Evolutionary conservation across 2,797 vertebrate species (phyloP).

Genomic region (Phyllotis vaccarum): DNA sequence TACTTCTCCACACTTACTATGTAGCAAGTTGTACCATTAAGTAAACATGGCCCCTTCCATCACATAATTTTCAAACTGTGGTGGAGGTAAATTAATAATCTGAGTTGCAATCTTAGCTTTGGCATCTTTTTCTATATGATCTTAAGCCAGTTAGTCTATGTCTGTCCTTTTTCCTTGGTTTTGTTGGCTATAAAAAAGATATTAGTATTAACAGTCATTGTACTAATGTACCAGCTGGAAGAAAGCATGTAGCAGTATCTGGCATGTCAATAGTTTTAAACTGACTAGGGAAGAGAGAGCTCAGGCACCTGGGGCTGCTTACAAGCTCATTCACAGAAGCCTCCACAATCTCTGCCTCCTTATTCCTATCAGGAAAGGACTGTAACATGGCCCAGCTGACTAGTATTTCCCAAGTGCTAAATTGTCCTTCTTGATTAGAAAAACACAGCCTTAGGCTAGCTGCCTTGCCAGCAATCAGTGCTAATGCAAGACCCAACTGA

Average conservation of each 20-base stretch:
- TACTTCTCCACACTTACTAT: background rate
- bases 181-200: constrained; percentile 33
- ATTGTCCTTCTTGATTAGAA: constrained; percentile 73
- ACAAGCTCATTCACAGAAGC: constrained; percentile 22
- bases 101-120: background rate
- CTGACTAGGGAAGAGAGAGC: background rate
- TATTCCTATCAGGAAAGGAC: constrained; percentile 63
- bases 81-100: background rate
- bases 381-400: background rate
- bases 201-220: background rate
- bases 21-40: background rate
- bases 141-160: background rate
- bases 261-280: background rate
- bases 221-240: background rate
- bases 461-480: constrained; percentile 68
- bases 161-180: background rate
- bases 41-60: background rate
- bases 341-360: constrained; percentile 23
- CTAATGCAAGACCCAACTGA: constrained; percentile 74
- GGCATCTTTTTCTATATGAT: background rate
- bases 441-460: constrained; percentile 65
- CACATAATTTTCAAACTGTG: background rate
- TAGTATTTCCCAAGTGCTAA: constrained; percentile 64
- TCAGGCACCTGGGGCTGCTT: background rate
- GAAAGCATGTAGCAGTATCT: background rate